phyloP scores from a whole-genome alignment of 2,797 vertebrate species.

The Rhabdomys pumilio region DNA sequence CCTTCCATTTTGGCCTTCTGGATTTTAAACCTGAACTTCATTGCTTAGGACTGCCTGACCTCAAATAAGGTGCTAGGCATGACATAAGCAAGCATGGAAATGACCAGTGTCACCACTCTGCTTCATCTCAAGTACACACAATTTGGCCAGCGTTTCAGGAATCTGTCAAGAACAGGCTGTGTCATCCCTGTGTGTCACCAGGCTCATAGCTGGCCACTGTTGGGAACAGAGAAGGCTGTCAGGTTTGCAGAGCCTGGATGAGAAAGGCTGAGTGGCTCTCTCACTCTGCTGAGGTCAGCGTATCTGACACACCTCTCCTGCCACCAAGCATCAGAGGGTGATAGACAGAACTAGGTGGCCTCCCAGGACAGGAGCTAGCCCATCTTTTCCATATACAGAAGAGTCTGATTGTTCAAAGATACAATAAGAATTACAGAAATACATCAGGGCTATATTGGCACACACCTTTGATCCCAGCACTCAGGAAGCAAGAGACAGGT shows the following conservation, averaged over 20 bases:
- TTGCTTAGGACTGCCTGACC: background rate
- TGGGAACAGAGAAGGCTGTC: background rate
- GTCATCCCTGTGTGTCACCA: background rate
- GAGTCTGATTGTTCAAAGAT: background rate
- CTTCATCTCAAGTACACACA: background rate
- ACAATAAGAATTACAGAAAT: background rate
- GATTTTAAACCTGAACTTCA: background rate
- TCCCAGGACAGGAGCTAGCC: background rate
- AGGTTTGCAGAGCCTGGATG: background rate
- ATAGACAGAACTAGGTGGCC: background rate
- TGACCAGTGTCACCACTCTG: background rate
- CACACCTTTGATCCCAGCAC: background rate
- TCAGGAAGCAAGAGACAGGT: background rate
- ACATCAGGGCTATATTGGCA: background rate
- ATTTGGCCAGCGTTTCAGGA: background rate
- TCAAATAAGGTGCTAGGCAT: background rate
- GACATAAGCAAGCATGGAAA: slow-evolving; percentile 1
- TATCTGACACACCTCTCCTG: slow-evolving; percentile 32
- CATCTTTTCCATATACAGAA: background rate
- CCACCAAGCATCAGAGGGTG: background rate
- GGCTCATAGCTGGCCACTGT: background rate
- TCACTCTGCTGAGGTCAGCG: background rate
- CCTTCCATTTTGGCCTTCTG: background rate
- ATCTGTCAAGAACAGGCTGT: background rate
- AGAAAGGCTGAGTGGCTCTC: background rate